Percentiles rank a stretch among this genome's conserved stretches.
These are phyloP conservation scores for Gadus macrocephalus DNA, from an alignment of 2,113 vertebrate species.

Conservation along the genomic window DNA sequence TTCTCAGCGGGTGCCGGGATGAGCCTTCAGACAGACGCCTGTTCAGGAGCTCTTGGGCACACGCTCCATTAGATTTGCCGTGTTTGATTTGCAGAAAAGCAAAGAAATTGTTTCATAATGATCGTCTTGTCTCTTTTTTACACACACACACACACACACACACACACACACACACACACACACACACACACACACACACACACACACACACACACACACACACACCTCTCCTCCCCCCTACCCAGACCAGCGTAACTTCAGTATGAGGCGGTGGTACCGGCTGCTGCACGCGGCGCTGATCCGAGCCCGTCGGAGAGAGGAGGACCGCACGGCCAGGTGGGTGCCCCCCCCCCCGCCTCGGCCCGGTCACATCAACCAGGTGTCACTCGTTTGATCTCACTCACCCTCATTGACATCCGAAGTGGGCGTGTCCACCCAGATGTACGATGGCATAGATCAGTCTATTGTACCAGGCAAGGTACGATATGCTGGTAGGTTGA, in stretches of 20 bases:
- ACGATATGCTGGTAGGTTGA: too few species aligned
- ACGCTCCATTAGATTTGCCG: too few species aligned
- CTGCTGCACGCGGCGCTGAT: conserved; percentile 39
- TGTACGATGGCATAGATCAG: too few species aligned
- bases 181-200: background rate
- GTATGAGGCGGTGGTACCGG: conserved; percentile 51
- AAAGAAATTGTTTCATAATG: too few species aligned
- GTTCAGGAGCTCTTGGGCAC: too few species aligned
- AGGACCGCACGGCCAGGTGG: conserved; percentile 27
- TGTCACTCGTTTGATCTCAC: too few species aligned
- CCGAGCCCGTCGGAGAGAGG: conserved; percentile 11
- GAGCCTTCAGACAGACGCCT: too few species aligned
- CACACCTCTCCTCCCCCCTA: background rate
- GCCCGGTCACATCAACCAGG: background rate
- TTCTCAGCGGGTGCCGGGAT: too few species aligned
- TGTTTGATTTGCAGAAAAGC: too few species aligned
- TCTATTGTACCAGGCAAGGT: too few species aligned
- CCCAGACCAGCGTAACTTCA: conserved; percentile 27
- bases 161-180: background rate
- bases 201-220: background rate
- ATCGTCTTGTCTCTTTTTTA: background rate
- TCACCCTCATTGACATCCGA: background rate
- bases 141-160: background rate
- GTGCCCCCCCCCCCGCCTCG: background rate
- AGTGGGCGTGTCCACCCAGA: too few species aligned